Conservation (phyloP, 1,140 invertebrate species). For the Rhynchophorus ferrugineus region DNA sequence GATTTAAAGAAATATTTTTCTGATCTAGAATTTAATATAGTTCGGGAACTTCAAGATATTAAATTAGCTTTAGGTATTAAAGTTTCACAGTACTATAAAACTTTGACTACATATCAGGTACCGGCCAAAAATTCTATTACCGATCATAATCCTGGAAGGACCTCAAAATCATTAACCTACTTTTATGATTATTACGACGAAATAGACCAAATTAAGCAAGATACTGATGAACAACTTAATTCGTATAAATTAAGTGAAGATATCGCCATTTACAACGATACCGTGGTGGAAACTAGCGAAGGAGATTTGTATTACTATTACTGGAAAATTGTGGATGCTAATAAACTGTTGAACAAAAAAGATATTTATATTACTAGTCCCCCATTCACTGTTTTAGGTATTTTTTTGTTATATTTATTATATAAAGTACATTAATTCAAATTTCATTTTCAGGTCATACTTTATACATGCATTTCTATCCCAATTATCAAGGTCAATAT, state of each 20-base stretch:
- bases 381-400: conserved; percentile 28
- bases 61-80: conserved; percentile 16
- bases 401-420: neutral
- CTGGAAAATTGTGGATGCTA: conserved; percentile 25
- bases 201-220: too few species aligned
- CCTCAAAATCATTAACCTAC: too few species aligned
- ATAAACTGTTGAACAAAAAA: conserved; percentile 19
- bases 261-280: conserved; percentile 26
- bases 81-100: neutral
- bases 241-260: conserved; percentile 12
- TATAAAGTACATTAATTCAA: neutral
- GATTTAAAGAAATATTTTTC: conserved; percentile 19
- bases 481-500: conserved; percentile 22
- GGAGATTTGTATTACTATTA: conserved; percentile 29
- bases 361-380: conserved; percentile 25
- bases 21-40: conserved; percentile 20
- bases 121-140: neutral
- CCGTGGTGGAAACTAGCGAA: conserved; percentile 19
- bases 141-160: too few species aligned
- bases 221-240: too few species aligned
- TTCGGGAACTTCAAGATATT: conserved; percentile 20
- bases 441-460: conserved; percentile 25
- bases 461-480: conserved; percentile 26
- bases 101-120: too few species aligned
- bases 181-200: too few species aligned